Evolutionary conservation across 2,888 invertebrate genomes (phyloP).

Genomic region (Leistus spinibarbis): DNA sequence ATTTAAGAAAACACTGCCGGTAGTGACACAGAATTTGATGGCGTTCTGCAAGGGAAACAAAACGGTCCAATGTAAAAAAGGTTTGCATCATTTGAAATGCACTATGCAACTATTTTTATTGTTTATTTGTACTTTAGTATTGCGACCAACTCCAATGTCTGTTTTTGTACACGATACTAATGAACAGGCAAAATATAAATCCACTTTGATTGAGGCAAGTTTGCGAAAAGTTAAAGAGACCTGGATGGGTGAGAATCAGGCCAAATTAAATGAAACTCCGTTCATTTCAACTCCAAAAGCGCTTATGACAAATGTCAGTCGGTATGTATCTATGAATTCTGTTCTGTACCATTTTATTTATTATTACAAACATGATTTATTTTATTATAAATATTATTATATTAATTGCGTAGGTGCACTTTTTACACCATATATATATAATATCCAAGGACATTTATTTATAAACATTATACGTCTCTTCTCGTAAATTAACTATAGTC

Average conservation of each 20-base stretch:
- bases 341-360: too few relatives aligned
- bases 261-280: slow-evolving; percentile 64
- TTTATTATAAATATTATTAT: neutral
- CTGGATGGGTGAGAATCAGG: slow-evolving; percentile 56
- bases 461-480: too few relatives aligned
- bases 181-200: slow-evolving; percentile 56
- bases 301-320: slow-evolving; percentile 25
- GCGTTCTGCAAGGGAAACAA: slow-evolving; percentile 49
- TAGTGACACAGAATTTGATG: slow-evolving; percentile 50
- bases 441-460: too few relatives aligned
- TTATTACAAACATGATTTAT: too few relatives aligned
- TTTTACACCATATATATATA: too few relatives aligned
- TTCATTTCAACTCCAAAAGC: slow-evolving; percentile 67
- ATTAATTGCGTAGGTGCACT: too few relatives aligned
- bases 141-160: slow-evolving; percentile 64
- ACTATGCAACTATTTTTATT: slow-evolving; percentile 41
- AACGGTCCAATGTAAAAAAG: slow-evolving; percentile 47
- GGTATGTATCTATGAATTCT: too few relatives aligned
- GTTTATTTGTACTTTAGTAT: slow-evolving; percentile 52
- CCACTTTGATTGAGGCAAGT: slow-evolving; percentile 58
- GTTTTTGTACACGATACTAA: slow-evolving; percentile 59
- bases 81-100: slow-evolving; percentile 41
- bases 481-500: too few relatives aligned
- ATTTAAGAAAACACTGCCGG: slow-evolving; percentile 45
- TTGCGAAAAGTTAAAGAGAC: slow-evolving; percentile 59